These are phyloP conservation scores for Holocentrus rufus DNA, from an alignment of 2,797 vertebrate genomes.

Conservation along the genomic window DNA sequence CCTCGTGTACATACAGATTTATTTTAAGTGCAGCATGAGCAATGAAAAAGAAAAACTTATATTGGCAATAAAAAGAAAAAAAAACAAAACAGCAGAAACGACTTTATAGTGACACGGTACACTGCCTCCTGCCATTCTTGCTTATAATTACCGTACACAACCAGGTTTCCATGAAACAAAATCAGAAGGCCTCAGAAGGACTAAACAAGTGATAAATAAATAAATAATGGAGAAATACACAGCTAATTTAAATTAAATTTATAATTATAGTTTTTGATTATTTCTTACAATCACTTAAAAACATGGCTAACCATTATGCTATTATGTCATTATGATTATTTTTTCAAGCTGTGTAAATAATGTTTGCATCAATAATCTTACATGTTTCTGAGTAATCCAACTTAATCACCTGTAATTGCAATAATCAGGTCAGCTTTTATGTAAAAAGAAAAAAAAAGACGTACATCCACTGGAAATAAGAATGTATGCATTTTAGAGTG, in stretches of 20 bases:
- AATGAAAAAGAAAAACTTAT: neutral
- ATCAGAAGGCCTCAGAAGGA: neutral
- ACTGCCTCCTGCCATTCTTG: slow-evolving; percentile 11
- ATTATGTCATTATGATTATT: too few species aligned
- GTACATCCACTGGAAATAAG: too few species aligned
- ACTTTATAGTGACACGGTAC: slow-evolving; percentile 12
- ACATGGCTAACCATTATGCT: too few species aligned
- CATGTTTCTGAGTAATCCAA: too few species aligned
- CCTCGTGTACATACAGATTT: slow-evolving; percentile 41
- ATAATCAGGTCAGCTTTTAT: too few species aligned
- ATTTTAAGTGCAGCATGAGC: slow-evolving; percentile 2
- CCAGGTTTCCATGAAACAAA: neutral
- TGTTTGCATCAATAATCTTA: too few species aligned
- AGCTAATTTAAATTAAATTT: neutral
- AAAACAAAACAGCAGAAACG: neutral
- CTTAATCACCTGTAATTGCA: too few species aligned
- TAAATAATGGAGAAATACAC: neutral
- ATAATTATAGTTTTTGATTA: neutral
- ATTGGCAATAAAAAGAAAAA: too few species aligned
- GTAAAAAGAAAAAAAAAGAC: too few species aligned
- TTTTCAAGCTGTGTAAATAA: too few species aligned
- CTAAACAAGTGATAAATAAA: neutral
- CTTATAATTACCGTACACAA: slow-evolving; percentile 12
- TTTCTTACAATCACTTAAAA: neutral
- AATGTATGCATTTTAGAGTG: too few species aligned